A percentile compares a stretch with the other conserved stretches of the same genome.
Evolutionary conservation across 2,888 invertebrate species (phyloP).

Genomic region (Microctonus aethiopoides): DNA sequence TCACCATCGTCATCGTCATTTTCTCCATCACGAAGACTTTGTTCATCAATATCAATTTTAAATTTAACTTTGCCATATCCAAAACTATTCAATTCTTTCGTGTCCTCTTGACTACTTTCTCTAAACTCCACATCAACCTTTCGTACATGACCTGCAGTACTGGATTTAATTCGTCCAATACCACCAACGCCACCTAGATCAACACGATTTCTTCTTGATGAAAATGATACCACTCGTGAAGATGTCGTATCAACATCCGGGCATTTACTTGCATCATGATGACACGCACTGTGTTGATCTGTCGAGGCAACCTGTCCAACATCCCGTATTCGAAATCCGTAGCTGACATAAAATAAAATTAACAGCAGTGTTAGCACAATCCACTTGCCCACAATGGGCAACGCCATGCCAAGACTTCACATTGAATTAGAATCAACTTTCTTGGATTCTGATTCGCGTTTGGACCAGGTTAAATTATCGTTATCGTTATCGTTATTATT

Average conservation of each 20-base stretch:
- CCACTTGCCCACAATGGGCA: conserved; percentile 58
- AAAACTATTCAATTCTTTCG: conserved; percentile 32
- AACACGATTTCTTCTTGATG: conserved; percentile 24
- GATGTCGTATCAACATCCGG: conserved; percentile 33
- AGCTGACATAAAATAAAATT: conserved; percentile 52
- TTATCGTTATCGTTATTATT: background rate
- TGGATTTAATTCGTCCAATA: conserved; percentile 42
- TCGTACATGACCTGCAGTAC: conserved; percentile 45
- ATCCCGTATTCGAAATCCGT: conserved; percentile 60
- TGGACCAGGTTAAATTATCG: background rate
- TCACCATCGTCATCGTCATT: conserved; percentile 50
- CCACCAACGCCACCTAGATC: conserved; percentile 20
- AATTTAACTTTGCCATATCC: conserved; percentile 2
- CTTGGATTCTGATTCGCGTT: background rate
- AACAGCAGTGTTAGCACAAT: conserved; percentile 49
- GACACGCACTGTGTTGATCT: conserved; percentile 41
- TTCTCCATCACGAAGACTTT: conserved; percentile 19
- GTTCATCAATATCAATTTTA: conserved; percentile 10
- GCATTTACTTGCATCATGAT: conserved; percentile 49
- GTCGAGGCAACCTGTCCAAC: conserved; percentile 28
- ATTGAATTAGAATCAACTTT: conserved; percentile 41
- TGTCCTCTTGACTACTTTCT: conserved; percentile 12
- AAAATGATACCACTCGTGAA: conserved; percentile 19
- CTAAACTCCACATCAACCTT: conserved; percentile 54
- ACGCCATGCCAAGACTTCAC: conserved; percentile 57